These are phyloP conservation scores for Drosophila kohkoa DNA, from an alignment of 1,140 invertebrate species.

Conservation along the genomic window DNA sequence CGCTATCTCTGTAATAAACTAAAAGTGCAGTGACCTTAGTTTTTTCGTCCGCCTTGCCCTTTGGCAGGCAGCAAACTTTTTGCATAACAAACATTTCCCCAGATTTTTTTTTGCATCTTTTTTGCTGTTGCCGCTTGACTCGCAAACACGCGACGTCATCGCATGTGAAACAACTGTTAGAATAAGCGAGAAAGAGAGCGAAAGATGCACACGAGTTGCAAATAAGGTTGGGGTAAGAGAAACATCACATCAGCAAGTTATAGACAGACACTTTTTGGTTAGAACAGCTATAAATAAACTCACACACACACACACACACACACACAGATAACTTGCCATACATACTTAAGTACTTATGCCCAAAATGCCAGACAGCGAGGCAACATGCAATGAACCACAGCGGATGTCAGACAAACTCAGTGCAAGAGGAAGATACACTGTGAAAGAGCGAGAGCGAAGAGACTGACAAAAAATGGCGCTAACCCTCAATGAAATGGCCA, in stretches of 20 bases:
- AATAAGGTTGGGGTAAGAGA: neutral
- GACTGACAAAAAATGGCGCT: neutral
- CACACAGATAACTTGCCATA: conserved; percentile 22
- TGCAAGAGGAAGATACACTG: neutral
- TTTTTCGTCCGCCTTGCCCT: conserved; percentile 50
- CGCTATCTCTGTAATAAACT: conserved; percentile 43
- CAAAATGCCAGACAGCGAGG: conserved; percentile 76
- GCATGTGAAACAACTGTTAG: conserved; percentile 67
- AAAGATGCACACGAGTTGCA: neutral
- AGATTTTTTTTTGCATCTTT: conserved; percentile 23
- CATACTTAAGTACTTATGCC: conserved; percentile 62
- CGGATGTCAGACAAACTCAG: conserved; percentile 39
- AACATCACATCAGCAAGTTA: conserved; percentile 22
- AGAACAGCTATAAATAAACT: conserved; percentile 68
- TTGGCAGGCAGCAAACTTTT: conserved; percentile 65
- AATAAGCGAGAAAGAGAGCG: conserved; percentile 1
- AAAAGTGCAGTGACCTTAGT: conserved; percentile 75
- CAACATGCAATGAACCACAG: conserved; percentile 79
- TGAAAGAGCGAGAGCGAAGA: neutral
- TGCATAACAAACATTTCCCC: conserved; percentile 73
- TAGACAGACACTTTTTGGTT: conserved; percentile 54
- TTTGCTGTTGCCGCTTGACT: conserved; percentile 10
- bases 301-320: conserved; percentile 38
- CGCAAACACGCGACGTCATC: conserved; percentile 67
- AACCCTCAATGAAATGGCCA: neutral